These are phyloP conservation scores for Chaetorhynchus papuensis DNA, from an alignment of 2,113 vertebrate species.

Conservation along the genomic window DNA sequence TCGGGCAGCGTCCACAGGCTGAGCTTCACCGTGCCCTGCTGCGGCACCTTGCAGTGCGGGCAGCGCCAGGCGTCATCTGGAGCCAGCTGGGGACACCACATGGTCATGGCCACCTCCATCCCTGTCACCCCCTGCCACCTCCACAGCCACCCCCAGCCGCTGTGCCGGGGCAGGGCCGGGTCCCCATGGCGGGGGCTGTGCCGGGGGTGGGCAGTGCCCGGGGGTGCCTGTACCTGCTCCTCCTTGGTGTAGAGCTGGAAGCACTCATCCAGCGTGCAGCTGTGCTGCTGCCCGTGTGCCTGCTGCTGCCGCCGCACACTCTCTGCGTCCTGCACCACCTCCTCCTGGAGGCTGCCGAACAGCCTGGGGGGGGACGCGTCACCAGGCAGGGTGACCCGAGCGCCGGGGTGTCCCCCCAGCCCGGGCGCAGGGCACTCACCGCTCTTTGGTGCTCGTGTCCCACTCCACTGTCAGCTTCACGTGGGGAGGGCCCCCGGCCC, in stretches of 20 bases:
- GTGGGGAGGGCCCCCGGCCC: slow-evolving; percentile 84
- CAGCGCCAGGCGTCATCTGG: slow-evolving; percentile 95
- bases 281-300: slow-evolving; percentile 86
- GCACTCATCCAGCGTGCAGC: slow-evolving; percentile 91
- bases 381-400: not conserved
- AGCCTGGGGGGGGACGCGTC: slow-evolving; percentile 65
- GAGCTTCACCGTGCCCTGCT: slow-evolving; percentile 94
- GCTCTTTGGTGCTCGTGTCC: slow-evolving; percentile 84
- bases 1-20: slow-evolving; percentile 95
- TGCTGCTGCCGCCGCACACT: slow-evolving; percentile 86
- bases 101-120: not conserved
- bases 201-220: not conserved
- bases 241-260: slow-evolving; percentile 99
- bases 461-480: slow-evolving; percentile 89
- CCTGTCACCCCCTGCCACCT: not conserved
- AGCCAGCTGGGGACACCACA: slow-evolving; percentile 79
- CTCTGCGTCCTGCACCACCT: slow-evolving; percentile 85
- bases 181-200: rapidly evolving
- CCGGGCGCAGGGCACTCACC: slow-evolving; percentile 69
- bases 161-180: too few species aligned
- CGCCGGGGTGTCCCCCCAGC: not conserved
- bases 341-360: slow-evolving; percentile 88
- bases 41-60: slow-evolving; percentile 90
- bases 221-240: slow-evolving; percentile 81
- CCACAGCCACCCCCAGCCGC: not conserved